phyloP scores from a whole-genome alignment of 2,797 vertebrate genomes.

The Gymnopithys bicolor region DNA sequence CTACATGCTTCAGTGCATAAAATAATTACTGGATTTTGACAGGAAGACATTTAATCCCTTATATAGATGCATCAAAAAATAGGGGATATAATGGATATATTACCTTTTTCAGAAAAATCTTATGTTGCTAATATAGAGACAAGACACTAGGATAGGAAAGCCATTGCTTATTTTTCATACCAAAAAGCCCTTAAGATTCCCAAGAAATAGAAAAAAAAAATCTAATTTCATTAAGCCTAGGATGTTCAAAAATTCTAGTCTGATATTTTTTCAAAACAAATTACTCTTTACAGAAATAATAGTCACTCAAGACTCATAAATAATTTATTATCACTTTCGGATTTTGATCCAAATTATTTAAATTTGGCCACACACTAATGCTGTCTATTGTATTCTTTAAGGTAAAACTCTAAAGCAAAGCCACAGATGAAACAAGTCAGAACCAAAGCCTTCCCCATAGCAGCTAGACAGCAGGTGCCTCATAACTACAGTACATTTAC shows the following conservation, averaged over 20 bases:
- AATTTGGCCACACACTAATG: conserved; percentile 16
- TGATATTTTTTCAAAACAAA: not conserved
- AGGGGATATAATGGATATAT: not conserved
- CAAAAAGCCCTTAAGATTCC: not conserved
- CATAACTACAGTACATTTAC: not conserved
- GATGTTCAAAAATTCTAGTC: not conserved
- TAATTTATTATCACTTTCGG: not conserved
- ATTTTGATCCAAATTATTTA: conserved; percentile 38
- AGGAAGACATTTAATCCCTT: not conserved
- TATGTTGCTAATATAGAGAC: not conserved
- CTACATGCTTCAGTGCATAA: not conserved
- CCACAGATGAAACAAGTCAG: conserved; percentile 12
- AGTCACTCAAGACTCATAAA: not conserved
- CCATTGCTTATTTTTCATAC: not conserved
- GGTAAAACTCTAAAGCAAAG: conserved; percentile 48
- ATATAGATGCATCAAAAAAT: not conserved
- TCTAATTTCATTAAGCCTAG: not conserved
- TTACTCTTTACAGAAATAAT: conserved; percentile 12
- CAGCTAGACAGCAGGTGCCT: not conserved
- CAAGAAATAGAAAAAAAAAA: not conserved
- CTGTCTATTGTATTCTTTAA: not conserved
- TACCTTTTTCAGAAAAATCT: not conserved
- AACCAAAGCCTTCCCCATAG: not conserved
- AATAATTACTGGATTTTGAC: not conserved
- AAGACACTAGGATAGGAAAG: not conserved